A percentile compares a stretch with the other conserved stretches of the same genome.
Conservation (phyloP, 2,113 vertebrate genomes). For the Triplophysa siluroides region DNA sequence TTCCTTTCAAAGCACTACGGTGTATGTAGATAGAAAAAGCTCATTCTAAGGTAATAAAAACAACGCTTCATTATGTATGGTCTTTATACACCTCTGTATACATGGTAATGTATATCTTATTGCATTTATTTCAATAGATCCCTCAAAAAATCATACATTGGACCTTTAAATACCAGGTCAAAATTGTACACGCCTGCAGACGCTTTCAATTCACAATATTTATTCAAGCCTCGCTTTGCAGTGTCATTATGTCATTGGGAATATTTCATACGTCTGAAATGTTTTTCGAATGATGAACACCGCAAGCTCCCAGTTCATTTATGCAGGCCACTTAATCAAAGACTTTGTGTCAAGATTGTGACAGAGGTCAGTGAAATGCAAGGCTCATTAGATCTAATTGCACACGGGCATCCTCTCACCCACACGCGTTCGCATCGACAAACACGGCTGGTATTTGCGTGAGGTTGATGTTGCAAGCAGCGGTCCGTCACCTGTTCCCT, state of each 20-base stretch:
- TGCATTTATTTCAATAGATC: no score
- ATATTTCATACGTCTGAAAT: conserved; percentile 1
- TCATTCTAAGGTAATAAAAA: no score
- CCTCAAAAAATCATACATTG: no score
- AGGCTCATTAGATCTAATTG: conserved; percentile 39
- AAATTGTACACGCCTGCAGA: neutral
- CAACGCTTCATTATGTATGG: no score
- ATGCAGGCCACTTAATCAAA: conserved; percentile 32
- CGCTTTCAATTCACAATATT: neutral
- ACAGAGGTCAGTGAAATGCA: conserved; percentile 37
- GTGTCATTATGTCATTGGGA: conserved; percentile 1
- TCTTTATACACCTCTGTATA: no score
- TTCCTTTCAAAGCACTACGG: no score
- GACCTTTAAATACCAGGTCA: no score
- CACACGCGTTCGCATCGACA: neutral
- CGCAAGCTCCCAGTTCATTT: conserved; percentile 28
- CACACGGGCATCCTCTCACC: conserved; percentile 11
- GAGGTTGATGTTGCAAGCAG: conserved; percentile 6
- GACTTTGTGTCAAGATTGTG: conserved; percentile 23
- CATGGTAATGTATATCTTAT: no score
- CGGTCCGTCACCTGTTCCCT: conserved; percentile 14
- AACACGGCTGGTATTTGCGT: conserved; percentile 18
- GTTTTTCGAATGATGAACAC: neutral
- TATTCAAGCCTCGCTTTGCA: neutral
- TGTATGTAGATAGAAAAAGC: no score